A percentile compares a stretch with the other conserved stretches of the same genome.
Conservation (phyloP, 1,140 invertebrate species). For the Bombyx mori region ASM3026992v2 NC_085111.1:8131001-8131500, state of each 20-base stretch:
- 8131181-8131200: constrained; percentile 20
- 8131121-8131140: constrained; percentile 51
- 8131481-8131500: no score
- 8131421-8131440: no score
- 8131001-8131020: no score
- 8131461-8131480: no score
- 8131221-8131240: constrained; percentile 26
- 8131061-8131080: constrained; percentile 28
- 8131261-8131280: no score
- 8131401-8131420: no score
- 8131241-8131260: neutral
- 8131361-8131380: neutral
- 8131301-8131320: neutral
- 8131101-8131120: constrained; percentile 54
- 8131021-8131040: no score
- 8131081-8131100: constrained; percentile 42
- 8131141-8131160: constrained; percentile 34
- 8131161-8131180: constrained; percentile 12
- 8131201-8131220: constrained; percentile 41
- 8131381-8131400: no score
- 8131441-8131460: no score
- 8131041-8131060: no score
- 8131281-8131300: no score
- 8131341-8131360: neutral
- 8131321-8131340: neutral